Evolutionary conservation across 2,113 vertebrate species (phyloP).

Genomic region (Philantomba maxwellii): DNA sequence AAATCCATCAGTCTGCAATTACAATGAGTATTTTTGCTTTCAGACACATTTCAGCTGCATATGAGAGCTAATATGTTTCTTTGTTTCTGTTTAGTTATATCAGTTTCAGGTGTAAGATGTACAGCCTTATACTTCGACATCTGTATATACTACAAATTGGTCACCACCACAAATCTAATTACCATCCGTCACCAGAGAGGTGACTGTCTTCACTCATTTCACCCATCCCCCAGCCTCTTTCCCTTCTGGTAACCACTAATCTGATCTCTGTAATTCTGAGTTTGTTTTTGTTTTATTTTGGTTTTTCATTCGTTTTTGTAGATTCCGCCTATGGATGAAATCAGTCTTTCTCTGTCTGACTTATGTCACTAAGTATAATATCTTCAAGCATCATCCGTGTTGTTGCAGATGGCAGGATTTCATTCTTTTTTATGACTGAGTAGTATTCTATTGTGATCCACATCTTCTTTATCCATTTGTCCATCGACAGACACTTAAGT

Average conservation of each 20-base stretch:
- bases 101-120: background rate
- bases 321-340: background rate
- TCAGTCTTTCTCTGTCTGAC: background rate
- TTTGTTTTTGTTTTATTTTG: background rate
- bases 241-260: background rate
- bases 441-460: background rate
- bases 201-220: background rate
- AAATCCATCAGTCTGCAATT: background rate
- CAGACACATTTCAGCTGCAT: background rate
- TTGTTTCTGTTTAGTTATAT: background rate
- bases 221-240: background rate
- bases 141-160: background rate
- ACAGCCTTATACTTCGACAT: background rate
- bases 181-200: background rate
- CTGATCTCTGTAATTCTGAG: background rate
- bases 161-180: background rate
- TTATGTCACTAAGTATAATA: background rate
- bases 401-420: background rate
- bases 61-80: background rate
- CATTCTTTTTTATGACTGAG: background rate
- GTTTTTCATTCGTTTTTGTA: fast-evolving
- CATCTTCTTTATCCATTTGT: background rate
- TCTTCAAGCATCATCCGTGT: background rate
- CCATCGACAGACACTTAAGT: background rate
- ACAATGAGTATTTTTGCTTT: background rate